These are phyloP conservation scores for Oreochromis tanganicae DNA, from an alignment of 2,113 vertebrate species.

Conservation along the genomic window DNA sequence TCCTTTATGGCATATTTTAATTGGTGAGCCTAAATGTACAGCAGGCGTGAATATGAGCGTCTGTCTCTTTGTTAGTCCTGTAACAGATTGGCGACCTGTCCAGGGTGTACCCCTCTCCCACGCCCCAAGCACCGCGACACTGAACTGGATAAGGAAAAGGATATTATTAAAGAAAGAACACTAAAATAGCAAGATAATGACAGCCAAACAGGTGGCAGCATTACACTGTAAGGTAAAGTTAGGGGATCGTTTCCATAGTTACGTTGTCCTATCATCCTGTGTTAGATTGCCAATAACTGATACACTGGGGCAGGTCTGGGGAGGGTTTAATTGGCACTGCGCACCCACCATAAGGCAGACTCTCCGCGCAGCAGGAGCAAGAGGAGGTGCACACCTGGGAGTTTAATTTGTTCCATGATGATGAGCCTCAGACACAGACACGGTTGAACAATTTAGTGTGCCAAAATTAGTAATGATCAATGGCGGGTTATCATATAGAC, in stretches of 20 bases:
- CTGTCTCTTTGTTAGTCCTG: not conserved
- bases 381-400: not conserved
- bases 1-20: not conserved
- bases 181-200: not conserved
- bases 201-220: not conserved
- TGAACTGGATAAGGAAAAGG: not conserved
- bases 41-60: not conserved
- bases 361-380: not conserved
- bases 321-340: not conserved
- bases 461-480: not conserved
- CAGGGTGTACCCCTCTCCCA: not conserved
- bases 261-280: rapidly evolving
- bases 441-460: not conserved
- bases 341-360: not conserved
- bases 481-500: not conserved
- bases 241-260: not conserved
- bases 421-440: not conserved
- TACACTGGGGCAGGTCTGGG: too few relatives aligned
- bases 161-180: not conserved
- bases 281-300: not conserved
- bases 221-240: not conserved
- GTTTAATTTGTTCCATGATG: not conserved
- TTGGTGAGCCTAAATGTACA: not conserved
- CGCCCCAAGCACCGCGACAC: rapidly evolving
- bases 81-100: not conserved